Conservation (phyloP, 2,797 vertebrate species). For the Alauda arvensis region DNA sequence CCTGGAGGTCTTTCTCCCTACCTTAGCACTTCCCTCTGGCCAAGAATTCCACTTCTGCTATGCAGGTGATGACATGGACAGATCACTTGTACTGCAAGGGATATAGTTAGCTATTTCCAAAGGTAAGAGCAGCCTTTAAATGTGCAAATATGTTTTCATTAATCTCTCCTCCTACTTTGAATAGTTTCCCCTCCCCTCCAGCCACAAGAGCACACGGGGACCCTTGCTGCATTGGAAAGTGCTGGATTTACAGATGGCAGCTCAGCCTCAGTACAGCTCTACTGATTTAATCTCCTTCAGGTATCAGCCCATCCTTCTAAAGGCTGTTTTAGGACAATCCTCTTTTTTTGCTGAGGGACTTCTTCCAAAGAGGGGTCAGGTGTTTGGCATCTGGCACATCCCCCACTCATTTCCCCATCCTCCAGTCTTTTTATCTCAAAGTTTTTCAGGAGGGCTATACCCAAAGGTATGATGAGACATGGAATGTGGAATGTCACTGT, state of each 20-base stretch:
- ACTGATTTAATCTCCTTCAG: constrained; percentile 21
- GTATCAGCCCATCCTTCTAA: constrained; percentile 11
- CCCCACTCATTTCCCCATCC: not conserved
- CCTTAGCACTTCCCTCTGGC: not conserved
- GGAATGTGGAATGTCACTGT: not conserved
- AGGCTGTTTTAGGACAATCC: constrained; percentile 6
- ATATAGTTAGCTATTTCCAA: constrained; percentile 3
- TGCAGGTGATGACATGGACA: not conserved
- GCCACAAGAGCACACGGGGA: not conserved
- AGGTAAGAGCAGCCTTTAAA: not conserved
- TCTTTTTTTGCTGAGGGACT: not conserved
- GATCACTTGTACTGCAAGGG: not conserved
- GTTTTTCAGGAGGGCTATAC: not conserved
- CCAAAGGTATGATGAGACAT: not conserved
- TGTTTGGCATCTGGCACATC: not conserved
- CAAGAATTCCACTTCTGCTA: not conserved
- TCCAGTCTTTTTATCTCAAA: not conserved
- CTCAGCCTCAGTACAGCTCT: not conserved
- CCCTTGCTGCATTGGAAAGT: not conserved
- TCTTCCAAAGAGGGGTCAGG: constrained; percentile 14
- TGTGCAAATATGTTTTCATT: not conserved
- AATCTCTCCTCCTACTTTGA: not conserved
- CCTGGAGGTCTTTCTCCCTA: not conserved
- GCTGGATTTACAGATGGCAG: not conserved
- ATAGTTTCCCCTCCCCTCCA: not conserved